A percentile compares a stretch with the other conserved stretches of the same genome.
Conservation (phyloP, 2,113 vertebrate species). For the Steatornis caripensis region DNA sequence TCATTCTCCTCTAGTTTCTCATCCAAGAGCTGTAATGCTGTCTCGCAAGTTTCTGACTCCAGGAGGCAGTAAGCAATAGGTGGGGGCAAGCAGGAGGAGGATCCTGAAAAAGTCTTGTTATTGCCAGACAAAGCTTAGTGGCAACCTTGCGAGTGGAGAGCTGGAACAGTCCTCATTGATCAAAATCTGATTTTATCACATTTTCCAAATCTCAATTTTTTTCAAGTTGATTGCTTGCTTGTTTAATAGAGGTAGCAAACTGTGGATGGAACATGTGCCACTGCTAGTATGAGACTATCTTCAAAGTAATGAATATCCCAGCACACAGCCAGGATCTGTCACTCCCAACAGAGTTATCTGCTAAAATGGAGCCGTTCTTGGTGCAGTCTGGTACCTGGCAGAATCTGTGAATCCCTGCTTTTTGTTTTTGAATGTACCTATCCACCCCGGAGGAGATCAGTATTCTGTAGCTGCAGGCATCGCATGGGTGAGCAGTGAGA, state of each 20-base stretch:
- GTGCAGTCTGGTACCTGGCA: background rate
- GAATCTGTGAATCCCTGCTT: background rate
- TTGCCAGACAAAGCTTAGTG: background rate
- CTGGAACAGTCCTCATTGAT: background rate
- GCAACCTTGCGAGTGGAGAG: rapidly evolving
- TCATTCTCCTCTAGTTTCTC: background rate
- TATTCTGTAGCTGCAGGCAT: background rate
- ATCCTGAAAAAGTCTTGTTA: background rate
- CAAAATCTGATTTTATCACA: background rate
- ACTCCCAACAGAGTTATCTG: background rate
- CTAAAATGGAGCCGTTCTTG: background rate
- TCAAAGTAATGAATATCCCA: background rate
- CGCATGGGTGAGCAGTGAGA: background rate
- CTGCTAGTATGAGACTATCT: background rate
- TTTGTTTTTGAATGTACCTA: background rate
- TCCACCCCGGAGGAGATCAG: background rate
- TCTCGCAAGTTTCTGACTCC: background rate
- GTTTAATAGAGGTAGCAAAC: background rate
- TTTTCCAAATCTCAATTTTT: background rate
- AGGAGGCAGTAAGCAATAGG: background rate
- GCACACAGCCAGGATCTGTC: background rate
- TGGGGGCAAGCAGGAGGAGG: background rate
- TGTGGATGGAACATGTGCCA: background rate
- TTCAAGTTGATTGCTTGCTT: background rate
- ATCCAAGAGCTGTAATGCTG: background rate